phyloP scores from a whole-genome alignment of 2,888 invertebrate genomes.

The Sialis fuliginosa region DNA sequence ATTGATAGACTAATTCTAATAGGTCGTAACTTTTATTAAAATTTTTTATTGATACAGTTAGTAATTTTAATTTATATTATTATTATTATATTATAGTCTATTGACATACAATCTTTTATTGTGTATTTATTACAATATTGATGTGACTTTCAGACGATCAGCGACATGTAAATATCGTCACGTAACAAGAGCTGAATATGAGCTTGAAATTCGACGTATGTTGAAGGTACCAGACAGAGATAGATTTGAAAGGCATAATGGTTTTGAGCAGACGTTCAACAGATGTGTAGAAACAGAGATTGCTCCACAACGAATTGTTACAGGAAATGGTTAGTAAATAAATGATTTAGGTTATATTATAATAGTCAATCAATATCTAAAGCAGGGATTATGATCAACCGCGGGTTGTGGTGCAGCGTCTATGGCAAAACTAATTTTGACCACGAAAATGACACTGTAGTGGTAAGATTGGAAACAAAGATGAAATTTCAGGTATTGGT shows the following conservation, averaged over 20 bases:
- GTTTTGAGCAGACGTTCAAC: conserved; percentile 4
- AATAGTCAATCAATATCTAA: no score
- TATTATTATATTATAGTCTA: not conserved
- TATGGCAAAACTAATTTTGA: no score
- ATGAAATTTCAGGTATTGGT: no score
- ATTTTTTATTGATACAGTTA: no score
- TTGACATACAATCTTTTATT: no score
- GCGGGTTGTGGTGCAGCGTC: no score
- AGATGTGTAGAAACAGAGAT: not conserved
- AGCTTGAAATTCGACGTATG: conserved; percentile 18
- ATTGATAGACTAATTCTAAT: not conserved
- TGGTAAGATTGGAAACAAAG: no score
- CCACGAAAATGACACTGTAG: no score
- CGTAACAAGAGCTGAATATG: conserved; percentile 23
- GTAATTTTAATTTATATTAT: not conserved
- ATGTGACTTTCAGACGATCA: conserved; percentile 11
- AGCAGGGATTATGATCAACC: no score
- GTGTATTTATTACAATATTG: not conserved
- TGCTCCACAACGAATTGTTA: conserved; percentile 6
- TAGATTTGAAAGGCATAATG: conserved; percentile 5
- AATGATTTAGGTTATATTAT: conserved; percentile 3
- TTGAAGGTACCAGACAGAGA: conserved; percentile 7
- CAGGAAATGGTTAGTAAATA: conserved; percentile 8
- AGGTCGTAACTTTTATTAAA: no score
- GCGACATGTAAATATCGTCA: conserved; percentile 23